phyloP scores from a whole-genome alignment of 23 tunicate species.

The Styela plicata region DNA sequence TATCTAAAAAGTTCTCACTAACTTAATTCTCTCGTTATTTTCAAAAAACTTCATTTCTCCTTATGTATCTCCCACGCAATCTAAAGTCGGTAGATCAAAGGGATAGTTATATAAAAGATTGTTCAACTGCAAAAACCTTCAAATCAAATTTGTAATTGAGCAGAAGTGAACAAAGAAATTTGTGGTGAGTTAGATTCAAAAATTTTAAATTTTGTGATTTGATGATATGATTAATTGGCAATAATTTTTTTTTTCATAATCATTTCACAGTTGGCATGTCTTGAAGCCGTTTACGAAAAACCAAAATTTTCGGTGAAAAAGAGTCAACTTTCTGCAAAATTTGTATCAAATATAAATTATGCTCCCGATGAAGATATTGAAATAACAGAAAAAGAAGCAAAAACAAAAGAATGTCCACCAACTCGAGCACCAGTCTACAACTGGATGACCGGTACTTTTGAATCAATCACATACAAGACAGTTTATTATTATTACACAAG shows the following conservation, averaged over 20 bases:
- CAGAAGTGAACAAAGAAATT: background rate
- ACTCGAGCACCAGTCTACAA: constrained; percentile 22
- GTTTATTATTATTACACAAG: constrained; percentile 2
- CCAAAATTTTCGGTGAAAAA: background rate
- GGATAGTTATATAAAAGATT: too few species aligned
- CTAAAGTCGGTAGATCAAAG: too few species aligned
- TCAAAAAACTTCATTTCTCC: too few species aligned
- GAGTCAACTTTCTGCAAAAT: background rate
- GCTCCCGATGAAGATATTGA: background rate
- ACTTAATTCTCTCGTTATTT: too few species aligned
- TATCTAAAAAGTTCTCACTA: too few species aligned
- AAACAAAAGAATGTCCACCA: constrained; percentile 10
- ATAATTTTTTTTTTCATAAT: too few species aligned
- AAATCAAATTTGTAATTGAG: too few species aligned
- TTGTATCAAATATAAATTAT: background rate
- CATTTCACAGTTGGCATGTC: constrained; percentile 9
- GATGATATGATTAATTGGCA: too few species aligned
- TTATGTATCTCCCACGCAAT: too few species aligned
- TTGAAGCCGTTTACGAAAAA: constrained; percentile 1
- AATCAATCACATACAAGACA: constrained; percentile 1
- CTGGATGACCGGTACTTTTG: constrained; percentile 19
- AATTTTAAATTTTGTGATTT: too few species aligned
- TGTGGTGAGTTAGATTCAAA: background rate
- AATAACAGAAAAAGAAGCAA: constrained; percentile 2
- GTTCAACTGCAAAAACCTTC: too few species aligned